Conservation (phyloP, 1,140 invertebrate genomes). For the Cyphomyrmex costatus region DNA sequence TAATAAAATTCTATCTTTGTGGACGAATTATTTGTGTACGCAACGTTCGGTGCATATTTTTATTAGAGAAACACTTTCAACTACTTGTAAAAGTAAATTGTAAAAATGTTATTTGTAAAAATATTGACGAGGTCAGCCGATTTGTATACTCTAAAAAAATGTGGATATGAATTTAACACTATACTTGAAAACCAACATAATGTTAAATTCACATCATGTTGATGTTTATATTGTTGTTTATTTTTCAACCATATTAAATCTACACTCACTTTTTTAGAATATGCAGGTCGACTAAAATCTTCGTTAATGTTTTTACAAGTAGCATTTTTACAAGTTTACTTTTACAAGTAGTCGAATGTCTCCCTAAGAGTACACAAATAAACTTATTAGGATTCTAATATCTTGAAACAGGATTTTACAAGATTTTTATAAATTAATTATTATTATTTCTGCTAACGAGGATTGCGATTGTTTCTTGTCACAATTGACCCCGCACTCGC, state of each 20-base stretch:
- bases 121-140: not conserved
- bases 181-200: too few species aligned
- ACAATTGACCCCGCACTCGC: constrained; percentile 1
- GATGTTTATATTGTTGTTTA: too few species aligned
- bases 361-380: not conserved
- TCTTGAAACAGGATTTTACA: not conserved
- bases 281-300: not conserved
- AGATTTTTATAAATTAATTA: constrained; percentile 22
- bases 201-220: too few species aligned
- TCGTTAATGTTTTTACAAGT: not conserved
- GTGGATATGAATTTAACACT: too few species aligned
- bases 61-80: not conserved
- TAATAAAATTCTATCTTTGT: not conserved
- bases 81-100: not conserved
- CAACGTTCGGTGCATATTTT: not conserved
- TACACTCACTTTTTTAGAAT: too few species aligned
- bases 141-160: not conserved
- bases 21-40: constrained; percentile 12
- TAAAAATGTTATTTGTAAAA: constrained; percentile 11
- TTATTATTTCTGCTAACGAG: not conserved
- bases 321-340: not conserved
- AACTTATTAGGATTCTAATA: not conserved
- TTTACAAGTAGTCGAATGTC: not conserved
- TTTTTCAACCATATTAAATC: too few species aligned
- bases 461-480: not conserved